phyloP scores from a whole-genome alignment of 30 jellyfish, hydroid and myxozoan species.

The Catostylus mosaicus region DNA sequence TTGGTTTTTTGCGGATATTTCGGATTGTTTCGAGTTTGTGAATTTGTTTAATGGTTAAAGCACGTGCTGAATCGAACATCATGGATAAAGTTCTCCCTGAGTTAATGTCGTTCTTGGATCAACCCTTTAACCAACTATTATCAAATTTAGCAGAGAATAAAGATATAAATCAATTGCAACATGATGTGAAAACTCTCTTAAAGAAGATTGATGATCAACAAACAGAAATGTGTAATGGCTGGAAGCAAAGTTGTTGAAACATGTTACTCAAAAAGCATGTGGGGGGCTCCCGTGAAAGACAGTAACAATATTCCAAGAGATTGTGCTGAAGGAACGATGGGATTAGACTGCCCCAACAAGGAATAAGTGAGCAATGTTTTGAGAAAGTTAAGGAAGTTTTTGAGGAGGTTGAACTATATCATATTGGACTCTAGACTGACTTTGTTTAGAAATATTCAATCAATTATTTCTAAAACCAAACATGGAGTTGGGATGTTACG shows the following conservation, averaged over 20 bases:
- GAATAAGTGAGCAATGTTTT: slow-evolving; percentile 33
- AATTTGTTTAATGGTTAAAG: slow-evolving; percentile 25
- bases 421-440: too few species aligned
- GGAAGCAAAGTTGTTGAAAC: slow-evolving; percentile 24
- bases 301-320: slow-evolving; percentile 47
- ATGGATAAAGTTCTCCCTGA: slow-evolving; percentile 44
- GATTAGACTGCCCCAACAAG: slow-evolving; percentile 21
- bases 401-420: slow-evolving; percentile 49
- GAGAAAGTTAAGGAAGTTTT: slow-evolving; percentile 47
- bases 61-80: slow-evolving; percentile 33
- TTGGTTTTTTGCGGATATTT: too few species aligned
- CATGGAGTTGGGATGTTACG: too few species aligned
- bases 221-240: slow-evolving; percentile 17
- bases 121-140: slow-evolving; percentile 35
- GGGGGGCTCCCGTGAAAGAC: slow-evolving; percentile 29
- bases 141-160: slow-evolving; percentile 30
- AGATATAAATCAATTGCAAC: slow-evolving; percentile 12
- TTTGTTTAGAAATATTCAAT: too few species aligned
- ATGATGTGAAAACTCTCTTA: slow-evolving; percentile 19
- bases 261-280: slow-evolving; percentile 22
- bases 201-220: slow-evolving; percentile 37
- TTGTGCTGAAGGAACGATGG: slow-evolving; percentile 31
- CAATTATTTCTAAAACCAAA: too few species aligned
- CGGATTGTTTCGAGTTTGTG: too few species aligned
- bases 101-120: slow-evolving; percentile 50